Percentiles rank a stretch among this genome's conserved stretches.
Conservation (phyloP, 2,113 vertebrate genomes). For the Vimba vimba region DNA sequence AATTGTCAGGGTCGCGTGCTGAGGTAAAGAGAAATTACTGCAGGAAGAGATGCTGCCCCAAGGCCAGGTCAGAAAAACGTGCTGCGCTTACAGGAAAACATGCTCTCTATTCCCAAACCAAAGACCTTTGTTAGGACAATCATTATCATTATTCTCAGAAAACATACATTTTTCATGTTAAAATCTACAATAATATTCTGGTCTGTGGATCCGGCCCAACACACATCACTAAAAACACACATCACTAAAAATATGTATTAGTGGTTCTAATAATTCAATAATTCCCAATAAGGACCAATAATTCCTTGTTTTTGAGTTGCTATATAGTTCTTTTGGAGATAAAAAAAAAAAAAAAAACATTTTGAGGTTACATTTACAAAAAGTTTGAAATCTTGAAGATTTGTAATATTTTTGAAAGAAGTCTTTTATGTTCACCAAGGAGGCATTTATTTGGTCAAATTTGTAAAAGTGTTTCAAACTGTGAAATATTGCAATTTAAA, state of each 20-base stretch:
- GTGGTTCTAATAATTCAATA: too few relatives aligned
- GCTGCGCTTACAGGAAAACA: slow-evolving; percentile 53
- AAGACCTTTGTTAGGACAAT: slow-evolving; percentile 1
- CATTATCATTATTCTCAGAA: not conserved
- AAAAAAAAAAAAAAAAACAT: too few relatives aligned
- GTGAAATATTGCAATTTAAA: too few relatives aligned
- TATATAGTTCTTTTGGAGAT: too few relatives aligned
- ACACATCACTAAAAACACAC: not conserved
- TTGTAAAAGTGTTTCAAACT: too few relatives aligned
- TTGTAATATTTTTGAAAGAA: not conserved
- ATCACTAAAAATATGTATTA: not conserved
- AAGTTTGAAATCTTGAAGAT: too few relatives aligned
- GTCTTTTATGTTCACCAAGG: not conserved
- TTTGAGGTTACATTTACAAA: too few relatives aligned
- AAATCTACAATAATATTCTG: not conserved
- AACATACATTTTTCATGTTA: not conserved
- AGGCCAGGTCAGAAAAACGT: slow-evolving; percentile 50
- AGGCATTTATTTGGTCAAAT: too few relatives aligned
- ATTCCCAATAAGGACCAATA: too few relatives aligned
- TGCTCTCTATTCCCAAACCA: slow-evolving; percentile 74
- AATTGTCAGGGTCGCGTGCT: slow-evolving; percentile 52
- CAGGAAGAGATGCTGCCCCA: slow-evolving; percentile 54
- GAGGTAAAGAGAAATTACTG: slow-evolving; percentile 40
- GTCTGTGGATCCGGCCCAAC: not conserved
- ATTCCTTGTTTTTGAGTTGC: too few relatives aligned